Evolutionary conservation across 1,140 invertebrate genomes (phyloP).

Genomic region (Olivierus martensii): DNA sequence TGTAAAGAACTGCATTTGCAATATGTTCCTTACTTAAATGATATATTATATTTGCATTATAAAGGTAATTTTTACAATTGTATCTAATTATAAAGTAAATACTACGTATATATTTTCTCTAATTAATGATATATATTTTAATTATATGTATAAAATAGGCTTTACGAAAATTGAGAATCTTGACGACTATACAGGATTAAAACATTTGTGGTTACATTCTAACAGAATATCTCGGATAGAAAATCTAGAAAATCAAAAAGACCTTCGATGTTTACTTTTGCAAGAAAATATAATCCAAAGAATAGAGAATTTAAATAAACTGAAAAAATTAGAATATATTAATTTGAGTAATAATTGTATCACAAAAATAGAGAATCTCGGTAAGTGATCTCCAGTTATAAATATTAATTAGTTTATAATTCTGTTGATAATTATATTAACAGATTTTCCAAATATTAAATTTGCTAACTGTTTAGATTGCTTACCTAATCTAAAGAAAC

Average conservation of each 20-base stretch:
- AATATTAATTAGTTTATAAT: too few species aligned
- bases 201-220: slow-evolving; percentile 81
- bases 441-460: slow-evolving; percentile 19
- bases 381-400: slow-evolving; percentile 30
- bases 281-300: slow-evolving; percentile 74
- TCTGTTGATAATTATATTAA: background rate
- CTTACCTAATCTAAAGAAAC: slow-evolving; percentile 51
- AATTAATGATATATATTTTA: too few species aligned
- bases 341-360: slow-evolving; percentile 79
- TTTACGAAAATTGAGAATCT: slow-evolving; percentile 78
- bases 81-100: too few species aligned
- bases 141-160: slow-evolving; percentile 33
- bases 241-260: slow-evolving; percentile 58
- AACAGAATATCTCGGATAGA: slow-evolving; percentile 76
- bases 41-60: too few species aligned
- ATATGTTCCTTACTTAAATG: too few species aligned
- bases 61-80: too few species aligned
- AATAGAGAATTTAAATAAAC: slow-evolving; percentile 67
- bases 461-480: too few species aligned
- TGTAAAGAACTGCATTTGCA: too few species aligned
- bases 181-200: slow-evolving; percentile 81
- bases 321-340: slow-evolving; percentile 58
- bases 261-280: slow-evolving; percentile 67
- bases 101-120: too few species aligned
- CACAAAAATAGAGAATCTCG: slow-evolving; percentile 65